Conservation (phyloP, 2,797 vertebrate species). For the Crax fasciolata region DNA sequence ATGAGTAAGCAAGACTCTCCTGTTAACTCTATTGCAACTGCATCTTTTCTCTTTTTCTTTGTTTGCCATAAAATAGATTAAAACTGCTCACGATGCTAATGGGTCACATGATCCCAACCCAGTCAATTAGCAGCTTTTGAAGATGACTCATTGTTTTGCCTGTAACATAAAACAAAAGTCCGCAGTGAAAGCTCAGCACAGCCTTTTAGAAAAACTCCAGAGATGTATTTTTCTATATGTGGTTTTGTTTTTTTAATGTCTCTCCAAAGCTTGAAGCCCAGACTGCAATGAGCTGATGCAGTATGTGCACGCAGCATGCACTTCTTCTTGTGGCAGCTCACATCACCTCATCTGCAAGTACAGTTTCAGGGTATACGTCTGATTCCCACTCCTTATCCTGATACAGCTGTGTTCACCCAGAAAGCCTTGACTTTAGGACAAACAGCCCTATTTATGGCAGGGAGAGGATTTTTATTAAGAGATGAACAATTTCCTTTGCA, state of each 20-base stretch:
- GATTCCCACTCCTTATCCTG: not conserved
- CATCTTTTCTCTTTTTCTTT: conserved; percentile 7
- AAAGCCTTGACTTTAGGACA: not conserved
- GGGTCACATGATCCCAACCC: not conserved
- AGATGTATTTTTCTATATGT: conserved; percentile 46
- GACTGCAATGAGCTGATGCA: not conserved
- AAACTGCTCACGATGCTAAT: not conserved
- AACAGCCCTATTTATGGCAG: not conserved
- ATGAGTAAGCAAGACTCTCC: not conserved
- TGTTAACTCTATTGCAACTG: not conserved
- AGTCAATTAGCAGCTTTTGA: conserved; percentile 57
- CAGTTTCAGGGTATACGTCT: not conserved
- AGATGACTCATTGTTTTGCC: conserved; percentile 61
- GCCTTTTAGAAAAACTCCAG: conserved; percentile 40
- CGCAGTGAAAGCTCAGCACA: not conserved
- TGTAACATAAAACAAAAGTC: conserved; percentile 52
- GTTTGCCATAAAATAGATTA: not conserved
- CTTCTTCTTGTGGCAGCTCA: not conserved
- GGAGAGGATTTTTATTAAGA: not conserved
- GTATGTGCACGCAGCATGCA: not conserved
- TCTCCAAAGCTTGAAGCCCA: not conserved
- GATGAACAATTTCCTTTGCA: not conserved
- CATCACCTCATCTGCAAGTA: not conserved
- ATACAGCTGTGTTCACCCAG: not conserved
- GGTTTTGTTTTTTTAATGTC: conserved; percentile 33